Base-by-base conservation (phyloP, 2,113 vertebrate species). In the Casuarius casuarius region DNA sequence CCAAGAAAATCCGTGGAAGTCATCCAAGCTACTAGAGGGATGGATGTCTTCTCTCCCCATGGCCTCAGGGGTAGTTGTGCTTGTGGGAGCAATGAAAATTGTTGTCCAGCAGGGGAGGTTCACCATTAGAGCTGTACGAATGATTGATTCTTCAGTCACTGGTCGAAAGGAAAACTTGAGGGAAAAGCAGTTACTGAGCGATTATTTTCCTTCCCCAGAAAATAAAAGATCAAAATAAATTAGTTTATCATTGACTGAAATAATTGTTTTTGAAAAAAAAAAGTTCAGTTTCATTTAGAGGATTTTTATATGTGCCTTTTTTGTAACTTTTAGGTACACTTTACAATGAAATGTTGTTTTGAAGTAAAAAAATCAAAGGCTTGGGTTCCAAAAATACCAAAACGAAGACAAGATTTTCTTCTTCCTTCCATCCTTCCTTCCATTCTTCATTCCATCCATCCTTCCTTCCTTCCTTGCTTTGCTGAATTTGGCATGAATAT, bases 1-100 rank as follows among this genome's bases (percentile, higher is more conserved):
- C 87, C 80, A 95, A 82, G 81, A 91, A 72, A 94, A 92, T 76
- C 70, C 2, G 0, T 93, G 94, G 92, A 96, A 94, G 61, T 72
- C 29, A 78, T 92, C 89, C 94, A 91, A 12, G 33, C 89, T 87
- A 35, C 33, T 44, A 68, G 80, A 76, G 77, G 89, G 80, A 66
- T 76, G 52, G 77, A 12, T 90, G 21, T 92, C 88, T 86, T 81
- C 61, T 79, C 80, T 89, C 83, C 80, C 84, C 40, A 44, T 28
- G 84, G 87, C 84, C 77, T 87, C 73, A 52, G 86, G 92, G 86
- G 86, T 75, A 87, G 77, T 86, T 89, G 48, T 82, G 74, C 77
- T 87, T 58, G 62, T 82, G 84, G 80, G 81, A 95, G 84, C 77
- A 46, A 42, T 73, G 80, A 26, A 91, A 68, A 92, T 74, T 0